phyloP scores from a whole-genome alignment of 2,797 vertebrate genomes.

The Menidia menidia region DNA sequence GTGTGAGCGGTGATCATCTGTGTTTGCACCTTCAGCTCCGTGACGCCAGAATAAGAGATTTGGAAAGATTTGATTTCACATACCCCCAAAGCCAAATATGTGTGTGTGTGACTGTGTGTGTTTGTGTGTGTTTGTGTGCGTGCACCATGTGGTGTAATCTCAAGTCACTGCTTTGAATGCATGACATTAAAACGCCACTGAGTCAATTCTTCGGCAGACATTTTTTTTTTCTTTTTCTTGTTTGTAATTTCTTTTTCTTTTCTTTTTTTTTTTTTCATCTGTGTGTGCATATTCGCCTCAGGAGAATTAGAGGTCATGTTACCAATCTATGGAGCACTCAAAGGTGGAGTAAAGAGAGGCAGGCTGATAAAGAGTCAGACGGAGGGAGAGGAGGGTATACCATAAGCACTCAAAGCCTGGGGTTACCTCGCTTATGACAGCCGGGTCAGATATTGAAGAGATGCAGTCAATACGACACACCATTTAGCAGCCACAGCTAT shows the following conservation, averaged over 20 bases:
- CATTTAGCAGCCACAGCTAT: constrained; percentile 64
- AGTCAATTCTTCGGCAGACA: constrained; percentile 79
- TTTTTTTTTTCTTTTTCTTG: constrained; percentile 29
- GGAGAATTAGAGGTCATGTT: constrained; percentile 77
- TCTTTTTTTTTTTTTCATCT: constrained; percentile 58
- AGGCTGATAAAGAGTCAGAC: constrained; percentile 32
- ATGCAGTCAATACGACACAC: constrained; percentile 72
- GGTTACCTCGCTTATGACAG: constrained; percentile 68
- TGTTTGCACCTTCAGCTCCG: constrained; percentile 74
- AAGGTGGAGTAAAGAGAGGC: constrained; percentile 48
- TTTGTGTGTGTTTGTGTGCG: constrained; percentile 18
- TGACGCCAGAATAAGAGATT: constrained; percentile 78
- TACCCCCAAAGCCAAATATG: constrained; percentile 59
- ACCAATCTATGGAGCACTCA: constrained; percentile 70
- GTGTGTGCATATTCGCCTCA: constrained; percentile 59
- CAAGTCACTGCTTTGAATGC: constrained; percentile 78
- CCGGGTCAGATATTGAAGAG: constrained; percentile 68
- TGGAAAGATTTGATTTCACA: constrained; percentile 79
- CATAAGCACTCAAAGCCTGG: constrained; percentile 58
- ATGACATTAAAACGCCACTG: constrained; percentile 85
- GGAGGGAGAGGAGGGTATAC: constrained; percentile 18
- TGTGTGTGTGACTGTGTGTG: constrained; percentile 21
- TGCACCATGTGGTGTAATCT: constrained; percentile 69
- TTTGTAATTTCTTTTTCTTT: constrained; percentile 45
- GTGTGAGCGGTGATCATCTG: constrained; percentile 71